Evolutionary conservation across 2,113 vertebrate genomes (phyloP), one percentile per base, ranked within the genome.

Genomic region (Corythornis vintsioides): DNA sequence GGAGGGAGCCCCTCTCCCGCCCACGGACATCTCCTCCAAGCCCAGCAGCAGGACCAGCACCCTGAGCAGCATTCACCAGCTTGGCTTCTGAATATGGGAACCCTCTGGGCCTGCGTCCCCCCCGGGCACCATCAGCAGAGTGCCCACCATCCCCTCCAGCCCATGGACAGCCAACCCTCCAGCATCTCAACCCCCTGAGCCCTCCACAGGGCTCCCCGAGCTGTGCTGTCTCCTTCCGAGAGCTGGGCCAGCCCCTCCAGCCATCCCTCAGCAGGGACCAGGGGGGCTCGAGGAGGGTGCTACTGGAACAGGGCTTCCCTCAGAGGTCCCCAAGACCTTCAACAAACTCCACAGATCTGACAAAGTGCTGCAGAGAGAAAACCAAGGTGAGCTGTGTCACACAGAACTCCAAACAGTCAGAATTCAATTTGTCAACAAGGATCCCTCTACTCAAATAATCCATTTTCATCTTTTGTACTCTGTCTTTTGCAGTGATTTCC

Each of bases 131-230:
- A 12, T 5, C 1, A 1, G 50, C 86, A 48, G 22, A 40, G 42
- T 15, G 5, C 35, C 9, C 7, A 0, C n/a, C 3, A 0, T n/a
- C 60, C 26, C 57, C 43, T 31, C 35, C 50, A 57, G 57, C 57
- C 50, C 18, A 0, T 2, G 3, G 48, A 13, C 61, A 33, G 13
- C 74, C 29, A 8, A 13, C 55, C 29, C 78, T 18, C 3, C 5
- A 53, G 69, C 45, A 31, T 6, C 66, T 33, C 38, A 33, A 10
- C 19, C 20, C 50, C 15, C 42, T 0, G 3, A 50, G 7, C 12
- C 12, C 33, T 3, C 35, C 5, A 16, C 0, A 3, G 33, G 11
- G 28, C 55, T 40, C 47, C 53, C 25, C 6, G 0, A 57, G 63
- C 26, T 13, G 2, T 0, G 3, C n/a, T n/a, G 70, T 3, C 28